These are phyloP conservation scores for Marcusenius ussheri DNA, from an alignment of 2,113 vertebrate species.

Conservation along the genomic window DNA sequence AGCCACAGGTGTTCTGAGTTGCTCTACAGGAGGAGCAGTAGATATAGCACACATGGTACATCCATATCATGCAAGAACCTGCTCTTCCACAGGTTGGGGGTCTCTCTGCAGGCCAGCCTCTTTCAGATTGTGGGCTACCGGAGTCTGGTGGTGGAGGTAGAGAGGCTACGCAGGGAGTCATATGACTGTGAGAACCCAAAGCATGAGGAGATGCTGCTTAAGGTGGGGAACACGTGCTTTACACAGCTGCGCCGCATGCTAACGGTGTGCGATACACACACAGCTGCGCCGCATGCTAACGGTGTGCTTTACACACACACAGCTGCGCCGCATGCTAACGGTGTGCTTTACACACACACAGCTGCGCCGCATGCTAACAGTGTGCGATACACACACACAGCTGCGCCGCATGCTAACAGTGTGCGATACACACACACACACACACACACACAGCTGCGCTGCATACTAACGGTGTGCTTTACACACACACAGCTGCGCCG, in stretches of 20 bases:
- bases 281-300: not conserved
- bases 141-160: constrained; percentile 81
- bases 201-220: constrained; percentile 89
- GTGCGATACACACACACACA: not conserved
- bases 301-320: not conserved
- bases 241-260: not conserved
- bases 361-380: not conserved
- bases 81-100: constrained; percentile 64
- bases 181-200: constrained; percentile 83
- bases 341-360: not conserved
- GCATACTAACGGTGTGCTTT: not conserved
- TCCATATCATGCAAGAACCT: not conserved
- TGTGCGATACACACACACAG: not conserved
- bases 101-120: constrained; percentile 91
- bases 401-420: not conserved
- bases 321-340: not conserved
- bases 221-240: constrained; percentile 56
- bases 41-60: not conserved
- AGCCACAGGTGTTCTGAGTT: not conserved
- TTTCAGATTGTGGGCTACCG: constrained; percentile 95
- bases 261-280: not conserved
- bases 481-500: not conserved
- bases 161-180: constrained; percentile 83
- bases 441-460: not conserved
- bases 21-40: not conserved